Evolutionary conservation across 2,113 vertebrate species (phyloP), one percentile per base, ranked within the genome.

Genomic region (Halichoeres trimaculatus): DNA sequence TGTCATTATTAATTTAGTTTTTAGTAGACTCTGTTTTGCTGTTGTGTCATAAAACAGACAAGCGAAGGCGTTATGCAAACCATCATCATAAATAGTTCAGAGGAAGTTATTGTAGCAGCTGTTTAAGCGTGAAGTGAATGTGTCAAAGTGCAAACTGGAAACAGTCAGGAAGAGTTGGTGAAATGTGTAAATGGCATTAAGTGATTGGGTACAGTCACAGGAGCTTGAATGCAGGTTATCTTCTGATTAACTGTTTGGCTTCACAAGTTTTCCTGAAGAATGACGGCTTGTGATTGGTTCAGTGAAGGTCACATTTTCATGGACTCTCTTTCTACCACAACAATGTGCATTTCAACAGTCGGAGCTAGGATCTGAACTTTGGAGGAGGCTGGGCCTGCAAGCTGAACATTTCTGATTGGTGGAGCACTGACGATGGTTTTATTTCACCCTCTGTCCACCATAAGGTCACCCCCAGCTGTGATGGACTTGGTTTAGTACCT

Each of bases 171-270:
- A 30, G 30, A 30, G 30, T 30, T 30, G 3, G 30, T 30, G 30
- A 50, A 62, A 57, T 30, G n/a, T 66, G 70, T 80, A 66, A 74
- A 30, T 48, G 3, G 78, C 35, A 58, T 4, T 52, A 78, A 69
- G 59, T 64, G 52, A 34, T 72, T 12, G 50, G 54, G 47, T 58
- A 24, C 41, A 56, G 34, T 52, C 40, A 58, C 59, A 43, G 58
- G 45, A 58, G 66, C 59, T 74, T 34, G 40, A 40, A 59, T 41
- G 30, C 34, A 74, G 53, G 26, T 30, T 40, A 72, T 54, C 74
- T 69, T 67, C 43, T 71, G 9, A 45, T 63, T 40, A 11, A 36
- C 36, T 48, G 20, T 53, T 69, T 17, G 36, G 70, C 58, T 64
- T 66, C 48, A 19, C 26, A 56, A 1, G 62, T 24, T 34, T 17